Evolutionary conservation across 2,888 invertebrate genomes (phyloP).

Genomic region (Magallana nippona): DNA sequence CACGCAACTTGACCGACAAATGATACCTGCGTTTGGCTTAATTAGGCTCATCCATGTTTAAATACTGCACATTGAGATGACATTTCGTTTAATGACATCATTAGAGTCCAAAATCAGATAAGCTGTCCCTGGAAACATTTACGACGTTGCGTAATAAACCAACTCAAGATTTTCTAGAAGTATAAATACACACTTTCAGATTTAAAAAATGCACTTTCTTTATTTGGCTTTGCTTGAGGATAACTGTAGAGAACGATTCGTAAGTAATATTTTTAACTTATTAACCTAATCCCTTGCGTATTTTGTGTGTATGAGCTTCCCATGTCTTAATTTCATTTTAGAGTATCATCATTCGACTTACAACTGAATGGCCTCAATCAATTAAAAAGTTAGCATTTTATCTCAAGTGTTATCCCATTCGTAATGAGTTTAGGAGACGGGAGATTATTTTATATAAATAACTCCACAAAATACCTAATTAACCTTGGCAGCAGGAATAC

Average conservation of each 20-base stretch:
- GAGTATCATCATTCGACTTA: not conserved
- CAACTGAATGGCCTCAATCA: not conserved
- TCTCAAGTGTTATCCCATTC: slow-evolving; percentile 7
- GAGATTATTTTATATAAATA: slow-evolving; percentile 20
- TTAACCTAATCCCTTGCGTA: not conserved
- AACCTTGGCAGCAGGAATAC: not conserved
- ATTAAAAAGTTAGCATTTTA: slow-evolving; percentile 7
- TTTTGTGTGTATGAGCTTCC: not conserved
- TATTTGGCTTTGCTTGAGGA: not conserved
- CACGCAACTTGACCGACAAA: slow-evolving; percentile 5
- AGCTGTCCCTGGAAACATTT: not conserved
- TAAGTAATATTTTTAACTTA: slow-evolving; percentile 5
- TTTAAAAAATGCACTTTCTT: not conserved
- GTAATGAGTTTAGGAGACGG: slow-evolving; percentile 13
- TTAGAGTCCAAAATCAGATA: slow-evolving; percentile 18
- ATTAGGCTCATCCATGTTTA: slow-evolving; percentile 3
- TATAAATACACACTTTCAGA: slow-evolving; percentile 1
- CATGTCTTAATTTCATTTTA: not conserved
- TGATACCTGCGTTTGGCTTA: slow-evolving; percentile 22
- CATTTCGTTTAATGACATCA: slow-evolving; percentile 24
- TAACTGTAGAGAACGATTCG: not conserved
- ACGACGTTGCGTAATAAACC: slow-evolving; percentile 15
- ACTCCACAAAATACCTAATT: not conserved
- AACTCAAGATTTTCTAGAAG: not conserved
- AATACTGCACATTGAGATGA: slow-evolving; percentile 7